phyloP scores from a whole-genome alignment of 2,888 invertebrate species.

The Daptonema setosum region DNA sequence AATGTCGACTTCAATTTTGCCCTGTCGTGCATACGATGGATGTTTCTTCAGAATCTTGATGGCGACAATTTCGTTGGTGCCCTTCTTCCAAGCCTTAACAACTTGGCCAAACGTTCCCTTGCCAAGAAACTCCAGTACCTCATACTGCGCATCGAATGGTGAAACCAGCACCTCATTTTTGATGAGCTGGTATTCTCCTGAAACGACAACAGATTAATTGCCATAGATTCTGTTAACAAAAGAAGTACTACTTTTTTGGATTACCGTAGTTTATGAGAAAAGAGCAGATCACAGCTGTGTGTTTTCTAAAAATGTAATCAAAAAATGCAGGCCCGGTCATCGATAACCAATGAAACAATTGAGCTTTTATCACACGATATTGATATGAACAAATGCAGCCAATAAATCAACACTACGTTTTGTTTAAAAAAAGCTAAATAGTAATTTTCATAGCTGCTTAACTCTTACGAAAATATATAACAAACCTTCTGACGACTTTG shows the following conservation, averaged over 20 bases:
- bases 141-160: slow-evolving; percentile 24
- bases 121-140: slow-evolving; percentile 65
- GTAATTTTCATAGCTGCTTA: too few species aligned
- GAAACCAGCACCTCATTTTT: slow-evolving; percentile 25
- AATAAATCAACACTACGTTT: too few species aligned
- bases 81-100: slow-evolving; percentile 99
- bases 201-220: not conserved
- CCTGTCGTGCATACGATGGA: slow-evolving; percentile 97
- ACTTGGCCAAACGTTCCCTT: slow-evolving; percentile 95
- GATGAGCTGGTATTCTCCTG: slow-evolving; percentile 19
- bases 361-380: too few species aligned
- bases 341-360: not conserved
- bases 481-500: not conserved
- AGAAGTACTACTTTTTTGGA: not conserved
- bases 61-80: slow-evolving; percentile 98
- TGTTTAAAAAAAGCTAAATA: too few species aligned
- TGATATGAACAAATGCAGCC: too few species aligned
- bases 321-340: not conserved
- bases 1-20: slow-evolving; percentile 67
- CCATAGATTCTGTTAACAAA: not conserved
- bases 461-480: too few species aligned
- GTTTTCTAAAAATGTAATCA: not conserved
- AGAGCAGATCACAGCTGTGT: too few species aligned
- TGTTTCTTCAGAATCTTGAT: slow-evolving; percentile 99
- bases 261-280: too few species aligned